Percentiles rank a stretch among this genome's conserved stretches.
These are phyloP conservation scores for Drosophila paracracens DNA, from an alignment of 2,888 invertebrate species.

Conservation along the genomic window DNA sequence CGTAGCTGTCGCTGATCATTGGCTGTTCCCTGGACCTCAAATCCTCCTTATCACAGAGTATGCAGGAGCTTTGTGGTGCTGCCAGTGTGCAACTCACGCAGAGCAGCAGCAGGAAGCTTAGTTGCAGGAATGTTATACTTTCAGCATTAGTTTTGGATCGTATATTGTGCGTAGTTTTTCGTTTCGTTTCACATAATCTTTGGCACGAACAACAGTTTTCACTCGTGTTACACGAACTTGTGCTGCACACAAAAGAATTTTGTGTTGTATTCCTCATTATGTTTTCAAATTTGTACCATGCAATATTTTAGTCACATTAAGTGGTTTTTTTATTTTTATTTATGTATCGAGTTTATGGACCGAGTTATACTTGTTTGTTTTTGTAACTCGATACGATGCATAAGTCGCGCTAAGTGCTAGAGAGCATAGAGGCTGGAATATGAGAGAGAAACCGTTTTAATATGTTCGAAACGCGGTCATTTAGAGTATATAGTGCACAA, in stretches of 20 bases:
- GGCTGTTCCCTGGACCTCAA: slow-evolving; percentile 58
- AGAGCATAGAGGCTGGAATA: slow-evolving; percentile 20
- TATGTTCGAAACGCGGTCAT: slow-evolving; percentile 58
- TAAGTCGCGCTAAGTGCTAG: slow-evolving; percentile 45
- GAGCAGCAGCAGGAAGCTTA: slow-evolving; percentile 35
- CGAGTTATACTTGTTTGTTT: slow-evolving; percentile 14
- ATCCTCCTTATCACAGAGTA: slow-evolving; percentile 80
- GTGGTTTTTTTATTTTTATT: slow-evolving; percentile 17
- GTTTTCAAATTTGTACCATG: slow-evolving; percentile 25
- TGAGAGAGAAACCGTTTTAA: slow-evolving; percentile 34
- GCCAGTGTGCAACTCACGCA: slow-evolving; percentile 39
- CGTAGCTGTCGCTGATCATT: slow-evolving; percentile 64
- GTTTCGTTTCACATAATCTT: slow-evolving; percentile 15
- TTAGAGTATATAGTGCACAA: slow-evolving; percentile 10
- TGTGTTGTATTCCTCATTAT: slow-evolving; percentile 29
- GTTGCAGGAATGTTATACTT: slow-evolving; percentile 32
- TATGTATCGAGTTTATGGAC: slow-evolving; percentile 7
- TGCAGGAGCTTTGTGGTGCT: slow-evolving; percentile 79
- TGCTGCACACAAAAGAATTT: slow-evolving; percentile 18
- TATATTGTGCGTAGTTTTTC: neutral
- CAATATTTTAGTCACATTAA: slow-evolving; percentile 50
- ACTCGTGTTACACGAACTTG: slow-evolving; percentile 5
- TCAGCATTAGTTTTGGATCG: slow-evolving; percentile 7
- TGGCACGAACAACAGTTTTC: slow-evolving; percentile 38
- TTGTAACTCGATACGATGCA: slow-evolving; percentile 62